Conservation (phyloP, 2,113 vertebrate genomes). For the Apistogramma diplotaenia region DNA sequence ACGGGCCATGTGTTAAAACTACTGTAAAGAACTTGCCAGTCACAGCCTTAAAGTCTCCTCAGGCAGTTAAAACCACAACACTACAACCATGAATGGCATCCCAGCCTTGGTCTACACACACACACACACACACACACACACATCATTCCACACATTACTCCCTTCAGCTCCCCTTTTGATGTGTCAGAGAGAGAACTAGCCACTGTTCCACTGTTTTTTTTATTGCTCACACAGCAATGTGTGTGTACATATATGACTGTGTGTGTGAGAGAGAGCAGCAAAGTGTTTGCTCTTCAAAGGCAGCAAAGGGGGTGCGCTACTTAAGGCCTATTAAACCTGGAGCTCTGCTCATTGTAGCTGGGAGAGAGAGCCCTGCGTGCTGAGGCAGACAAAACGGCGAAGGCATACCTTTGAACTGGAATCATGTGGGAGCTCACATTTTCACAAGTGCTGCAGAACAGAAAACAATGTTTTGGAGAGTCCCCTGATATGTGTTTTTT, state of each 20-base stretch:
- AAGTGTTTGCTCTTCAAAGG: constrained; percentile 75
- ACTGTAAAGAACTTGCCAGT: constrained; percentile 41
- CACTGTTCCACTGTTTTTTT: constrained; percentile 65
- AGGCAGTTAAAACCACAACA: constrained; percentile 55
- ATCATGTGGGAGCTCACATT: constrained; percentile 74
- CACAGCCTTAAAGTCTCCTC: constrained; percentile 46
- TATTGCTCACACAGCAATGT: constrained; percentile 64
- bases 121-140: constrained; percentile 68
- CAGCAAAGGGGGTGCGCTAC: constrained; percentile 60
- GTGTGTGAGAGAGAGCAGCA: background rate
- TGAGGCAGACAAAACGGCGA: constrained; percentile 73
- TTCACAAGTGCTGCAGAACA: constrained; percentile 75
- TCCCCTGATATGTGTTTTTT: constrained; percentile 61
- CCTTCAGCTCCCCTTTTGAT: constrained; percentile 68
- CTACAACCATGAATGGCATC: constrained; percentile 70
- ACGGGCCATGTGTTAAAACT: constrained; percentile 20
- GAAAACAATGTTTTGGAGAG: constrained; percentile 73
- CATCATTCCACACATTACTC: constrained; percentile 72
- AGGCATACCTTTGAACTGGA: constrained; percentile 75
- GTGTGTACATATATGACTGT: background rate
- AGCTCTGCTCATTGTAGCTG: constrained; percentile 65
- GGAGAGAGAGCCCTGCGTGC: constrained; percentile 61
- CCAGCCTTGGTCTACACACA: constrained; percentile 59
- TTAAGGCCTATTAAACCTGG: constrained; percentile 76
- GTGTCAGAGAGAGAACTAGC: constrained; percentile 67